These are phyloP conservation scores for Venustoraphidia nigricollis DNA, from an alignment of 2,888 invertebrate species.

Conservation along the genomic window DNA sequence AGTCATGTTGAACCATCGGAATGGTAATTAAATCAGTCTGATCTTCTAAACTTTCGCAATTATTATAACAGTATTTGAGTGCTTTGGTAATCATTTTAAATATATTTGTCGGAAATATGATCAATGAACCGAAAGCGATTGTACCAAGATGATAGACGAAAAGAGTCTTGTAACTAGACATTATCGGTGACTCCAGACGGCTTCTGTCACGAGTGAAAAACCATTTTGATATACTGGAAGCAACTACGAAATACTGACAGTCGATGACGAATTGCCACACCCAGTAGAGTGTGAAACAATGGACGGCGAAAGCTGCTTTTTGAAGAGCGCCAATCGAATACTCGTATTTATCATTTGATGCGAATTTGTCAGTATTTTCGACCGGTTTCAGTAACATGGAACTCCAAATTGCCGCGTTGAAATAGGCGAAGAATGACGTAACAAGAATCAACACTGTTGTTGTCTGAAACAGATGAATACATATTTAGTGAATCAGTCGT, in stretches of 20 bases:
- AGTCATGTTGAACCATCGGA: slow-evolving; percentile 20
- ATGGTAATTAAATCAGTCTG: too few species aligned
- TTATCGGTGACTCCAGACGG: slow-evolving; percentile 10
- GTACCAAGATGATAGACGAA: slow-evolving; percentile 47
- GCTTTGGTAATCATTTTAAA: slow-evolving; percentile 29
- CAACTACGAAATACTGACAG: slow-evolving; percentile 45
- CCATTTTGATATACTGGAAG: slow-evolving; percentile 45
- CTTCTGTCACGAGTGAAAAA: slow-evolving; percentile 38
- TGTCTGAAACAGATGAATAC: too few species aligned
- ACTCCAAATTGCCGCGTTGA: slow-evolving; percentile 14
- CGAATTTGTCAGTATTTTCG: slow-evolving; percentile 8
- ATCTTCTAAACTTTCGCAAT: slow-evolving; percentile 28
- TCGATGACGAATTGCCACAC: slow-evolving; percentile 43
- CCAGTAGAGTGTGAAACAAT: slow-evolving; percentile 38
- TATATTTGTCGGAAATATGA: slow-evolving; percentile 48
- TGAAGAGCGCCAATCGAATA: slow-evolving; percentile 14
- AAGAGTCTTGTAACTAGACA: slow-evolving; percentile 23
- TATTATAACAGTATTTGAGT: slow-evolving; percentile 23
- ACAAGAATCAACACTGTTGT: slow-evolving; percentile 20
- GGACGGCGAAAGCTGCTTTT: slow-evolving; percentile 20
- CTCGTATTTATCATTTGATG: slow-evolving; percentile 6
- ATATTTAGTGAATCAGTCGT: too few species aligned
- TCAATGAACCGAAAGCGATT: slow-evolving; percentile 47
- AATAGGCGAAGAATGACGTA: slow-evolving; percentile 12
- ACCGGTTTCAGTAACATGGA: slow-evolving; percentile 12